Conservation (phyloP, 2,888 invertebrate genomes). For the Gisinianus flammeolus region DNA sequence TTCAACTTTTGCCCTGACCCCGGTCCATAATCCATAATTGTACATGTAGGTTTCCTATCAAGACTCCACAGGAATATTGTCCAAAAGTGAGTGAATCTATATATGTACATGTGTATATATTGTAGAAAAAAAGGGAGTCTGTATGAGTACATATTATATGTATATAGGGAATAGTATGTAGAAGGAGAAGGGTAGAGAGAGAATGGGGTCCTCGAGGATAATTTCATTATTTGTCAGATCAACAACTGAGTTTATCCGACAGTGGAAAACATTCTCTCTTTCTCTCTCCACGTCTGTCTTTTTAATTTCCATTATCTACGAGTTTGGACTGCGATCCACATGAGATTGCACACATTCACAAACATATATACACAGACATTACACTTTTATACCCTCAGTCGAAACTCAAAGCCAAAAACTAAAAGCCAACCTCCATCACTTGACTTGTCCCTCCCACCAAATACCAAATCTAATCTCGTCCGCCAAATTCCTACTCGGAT, state of each 20-base stretch:
- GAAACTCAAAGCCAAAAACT: background rate
- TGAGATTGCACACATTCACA: background rate
- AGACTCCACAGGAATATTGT: background rate
- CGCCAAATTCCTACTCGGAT: too few species aligned
- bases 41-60: background rate
- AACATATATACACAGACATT: background rate
- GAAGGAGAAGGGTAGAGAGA: background rate
- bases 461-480: background rate
- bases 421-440: background rate
- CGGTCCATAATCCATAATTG: conserved; percentile 18
- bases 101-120: background rate
- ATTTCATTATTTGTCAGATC: conserved; percentile 59
- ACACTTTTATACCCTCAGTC: background rate
- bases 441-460: background rate
- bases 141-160: conserved; percentile 1
- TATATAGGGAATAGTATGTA: background rate
- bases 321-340: background rate
- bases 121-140: background rate
- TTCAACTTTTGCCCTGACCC: conserved; percentile 16
- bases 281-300: conserved; percentile 27
- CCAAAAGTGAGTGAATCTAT: background rate
- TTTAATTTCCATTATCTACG: conserved; percentile 55
- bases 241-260: conserved; percentile 59
- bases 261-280: conserved; percentile 51
- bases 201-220: conserved; percentile 49